Evolutionary conservation across 2,797 vertebrate genomes (phyloP).

Genomic region (Tinamus major): DNA sequence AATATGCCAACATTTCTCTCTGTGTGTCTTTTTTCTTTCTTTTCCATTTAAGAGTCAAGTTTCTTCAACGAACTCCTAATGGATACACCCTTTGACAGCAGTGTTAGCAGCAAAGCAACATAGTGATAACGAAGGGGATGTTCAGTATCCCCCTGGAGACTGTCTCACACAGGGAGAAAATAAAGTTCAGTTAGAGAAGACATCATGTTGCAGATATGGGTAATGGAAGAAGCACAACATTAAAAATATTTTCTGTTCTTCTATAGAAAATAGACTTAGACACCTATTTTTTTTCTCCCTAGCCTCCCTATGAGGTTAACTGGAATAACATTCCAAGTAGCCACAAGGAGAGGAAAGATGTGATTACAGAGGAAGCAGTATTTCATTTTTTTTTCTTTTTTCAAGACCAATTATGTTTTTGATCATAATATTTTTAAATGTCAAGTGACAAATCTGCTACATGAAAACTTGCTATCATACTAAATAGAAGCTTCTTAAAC

Average conservation of each 20-base stretch:
- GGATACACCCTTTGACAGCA: background rate
- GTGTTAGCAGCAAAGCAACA: background rate
- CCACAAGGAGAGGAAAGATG: background rate
- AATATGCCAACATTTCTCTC: background rate
- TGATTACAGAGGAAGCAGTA: background rate
- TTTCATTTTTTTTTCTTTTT: background rate
- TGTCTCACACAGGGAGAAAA: slow-evolving; percentile 10
- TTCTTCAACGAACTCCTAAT: slow-evolving; percentile 35
- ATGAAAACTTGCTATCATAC: background rate
- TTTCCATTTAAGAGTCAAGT: background rate
- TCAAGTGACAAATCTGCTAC: background rate
- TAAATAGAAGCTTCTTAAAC: background rate
- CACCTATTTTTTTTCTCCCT: background rate
- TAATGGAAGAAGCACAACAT: background rate
- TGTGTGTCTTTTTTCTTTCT: background rate
- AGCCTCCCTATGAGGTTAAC: background rate
- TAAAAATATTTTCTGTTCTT: background rate
- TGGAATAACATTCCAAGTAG: slow-evolving; percentile 13
- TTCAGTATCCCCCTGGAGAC: slow-evolving; percentile 4
- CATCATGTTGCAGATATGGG: background rate
- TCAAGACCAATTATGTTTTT: background rate
- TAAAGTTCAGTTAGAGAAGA: slow-evolving; percentile 28
- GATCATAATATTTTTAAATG: background rate
- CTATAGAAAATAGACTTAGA: background rate
- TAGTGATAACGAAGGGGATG: background rate